These are phyloP conservation scores for Psittacula cyanocephala DNA, from an alignment of 2,113 vertebrate species.

Conservation along the genomic window DNA sequence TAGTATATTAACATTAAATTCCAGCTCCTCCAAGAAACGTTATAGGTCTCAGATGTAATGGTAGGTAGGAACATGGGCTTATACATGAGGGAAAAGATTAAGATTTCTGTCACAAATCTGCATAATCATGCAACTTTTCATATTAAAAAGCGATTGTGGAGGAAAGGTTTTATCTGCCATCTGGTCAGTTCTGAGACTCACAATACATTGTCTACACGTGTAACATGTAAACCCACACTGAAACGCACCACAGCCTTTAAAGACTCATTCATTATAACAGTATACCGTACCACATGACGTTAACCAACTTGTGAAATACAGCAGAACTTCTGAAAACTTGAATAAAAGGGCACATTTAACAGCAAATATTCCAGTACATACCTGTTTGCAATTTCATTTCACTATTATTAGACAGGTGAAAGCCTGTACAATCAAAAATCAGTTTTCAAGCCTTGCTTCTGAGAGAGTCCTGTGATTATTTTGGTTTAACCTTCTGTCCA, in stretches of 20 bases:
- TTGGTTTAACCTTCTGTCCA: neutral
- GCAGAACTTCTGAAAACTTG: neutral
- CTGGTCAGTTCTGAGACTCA: neutral
- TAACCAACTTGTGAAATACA: neutral
- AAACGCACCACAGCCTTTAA: neutral
- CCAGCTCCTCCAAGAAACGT: neutral
- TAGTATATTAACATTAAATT: neutral
- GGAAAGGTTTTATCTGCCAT: neutral
- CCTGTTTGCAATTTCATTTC: neutral
- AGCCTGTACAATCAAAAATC: neutral
- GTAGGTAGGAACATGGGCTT: neutral
- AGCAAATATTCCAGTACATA: neutral
- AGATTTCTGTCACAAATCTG: neutral
- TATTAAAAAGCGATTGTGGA: neutral
- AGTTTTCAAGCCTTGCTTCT: neutral
- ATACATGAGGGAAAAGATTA: neutral
- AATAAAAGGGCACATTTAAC: neutral
- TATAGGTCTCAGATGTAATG: accelerated
- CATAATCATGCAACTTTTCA: accelerated
- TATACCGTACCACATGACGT: neutral
- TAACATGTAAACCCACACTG: neutral
- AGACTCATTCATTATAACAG: neutral
- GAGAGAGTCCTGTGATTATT: neutral
- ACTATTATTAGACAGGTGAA: neutral
- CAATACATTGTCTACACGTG: too few species aligned